Conservation (phyloP, 2,797 vertebrate species). For the Girardinus metallicus region DNA sequence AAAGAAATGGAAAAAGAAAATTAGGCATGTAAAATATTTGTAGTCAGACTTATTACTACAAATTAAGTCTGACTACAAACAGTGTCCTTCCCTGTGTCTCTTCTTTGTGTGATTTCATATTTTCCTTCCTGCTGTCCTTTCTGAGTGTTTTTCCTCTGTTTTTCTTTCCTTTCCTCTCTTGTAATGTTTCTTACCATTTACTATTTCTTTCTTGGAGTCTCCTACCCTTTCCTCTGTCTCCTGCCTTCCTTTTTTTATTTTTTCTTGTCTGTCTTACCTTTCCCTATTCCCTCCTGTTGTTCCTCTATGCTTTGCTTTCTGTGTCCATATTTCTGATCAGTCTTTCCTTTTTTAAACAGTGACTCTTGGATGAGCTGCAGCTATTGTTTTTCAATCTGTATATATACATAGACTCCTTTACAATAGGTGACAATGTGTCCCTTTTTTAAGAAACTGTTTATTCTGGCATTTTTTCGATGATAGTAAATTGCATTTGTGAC, state of each 20-base stretch:
- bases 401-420: background rate
- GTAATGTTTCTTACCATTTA: background rate
- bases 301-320: background rate
- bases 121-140: background rate
- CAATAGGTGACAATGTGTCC: background rate
- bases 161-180: background rate
- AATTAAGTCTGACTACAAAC: background rate
- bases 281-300: background rate
- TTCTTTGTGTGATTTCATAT: background rate
- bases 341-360: background rate
- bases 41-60: background rate
- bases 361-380: too few species aligned
- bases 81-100: background rate
- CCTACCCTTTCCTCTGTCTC: background rate
- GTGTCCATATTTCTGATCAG: background rate
- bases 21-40: background rate
- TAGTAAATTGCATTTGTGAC: background rate
- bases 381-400: background rate
- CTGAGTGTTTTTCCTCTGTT: background rate
- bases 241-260: background rate
- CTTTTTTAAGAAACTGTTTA: background rate
- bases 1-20: background rate
- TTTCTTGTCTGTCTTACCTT: background rate
- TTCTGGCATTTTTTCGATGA: background rate
- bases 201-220: background rate